phyloP scores from a whole-genome alignment of 2,888 invertebrate genomes.

The Clitarchus hookeri region DNA sequence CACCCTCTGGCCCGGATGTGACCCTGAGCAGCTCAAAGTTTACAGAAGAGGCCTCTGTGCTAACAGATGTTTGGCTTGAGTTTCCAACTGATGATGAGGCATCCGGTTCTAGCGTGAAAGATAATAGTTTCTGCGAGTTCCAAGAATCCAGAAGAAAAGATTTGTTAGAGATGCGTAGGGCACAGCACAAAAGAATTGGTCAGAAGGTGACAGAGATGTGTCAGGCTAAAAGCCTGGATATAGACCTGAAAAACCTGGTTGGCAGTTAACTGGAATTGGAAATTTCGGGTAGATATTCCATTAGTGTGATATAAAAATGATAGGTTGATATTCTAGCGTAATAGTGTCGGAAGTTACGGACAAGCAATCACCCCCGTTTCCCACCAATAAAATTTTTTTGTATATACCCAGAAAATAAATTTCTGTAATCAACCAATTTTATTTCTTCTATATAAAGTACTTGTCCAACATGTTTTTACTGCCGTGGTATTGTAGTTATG shows the following conservation, averaged over 20 bases:
- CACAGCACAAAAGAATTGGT: neutral
- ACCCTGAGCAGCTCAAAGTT: neutral
- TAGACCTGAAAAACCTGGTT: neutral
- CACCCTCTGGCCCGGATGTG: neutral
- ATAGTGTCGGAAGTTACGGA: no score
- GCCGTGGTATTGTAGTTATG: no score
- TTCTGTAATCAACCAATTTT: no score
- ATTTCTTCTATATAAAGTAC: no score
- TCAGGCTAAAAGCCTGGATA: neutral
- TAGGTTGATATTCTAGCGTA: no score
- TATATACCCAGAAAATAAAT: no score
- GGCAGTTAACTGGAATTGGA: neutral
- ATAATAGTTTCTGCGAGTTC: neutral
- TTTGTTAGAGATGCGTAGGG: constrained; percentile 3
- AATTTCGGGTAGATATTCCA: no score
- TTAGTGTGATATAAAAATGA: no score
- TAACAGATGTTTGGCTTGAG: neutral
- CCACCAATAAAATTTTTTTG: no score
- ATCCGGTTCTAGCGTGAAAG: neutral
- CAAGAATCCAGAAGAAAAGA: neutral
- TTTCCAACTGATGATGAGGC: neutral
- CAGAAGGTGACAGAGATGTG: neutral
- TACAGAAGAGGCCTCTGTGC: neutral
- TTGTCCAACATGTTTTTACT: no score
- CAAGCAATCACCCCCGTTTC: no score